Evolutionary conservation across 2,113 vertebrate genomes (phyloP).

Genomic region (Menura novaehollandiae): DNA sequence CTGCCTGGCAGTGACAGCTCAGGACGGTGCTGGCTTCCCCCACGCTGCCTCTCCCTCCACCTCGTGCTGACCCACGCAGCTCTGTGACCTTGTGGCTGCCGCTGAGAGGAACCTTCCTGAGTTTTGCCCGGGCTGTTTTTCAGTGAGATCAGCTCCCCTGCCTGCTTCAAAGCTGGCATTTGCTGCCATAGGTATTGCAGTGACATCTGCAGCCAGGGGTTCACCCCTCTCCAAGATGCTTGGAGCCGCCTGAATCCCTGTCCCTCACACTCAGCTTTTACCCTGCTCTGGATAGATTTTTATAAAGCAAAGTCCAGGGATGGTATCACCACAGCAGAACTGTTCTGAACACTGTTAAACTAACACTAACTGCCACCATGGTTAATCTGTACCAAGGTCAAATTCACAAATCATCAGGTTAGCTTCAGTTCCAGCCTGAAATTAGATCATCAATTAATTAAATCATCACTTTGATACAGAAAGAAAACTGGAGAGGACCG

Average conservation of each 20-base stretch:
- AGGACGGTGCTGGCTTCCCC: not conserved
- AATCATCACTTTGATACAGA: slow-evolving; percentile 20
- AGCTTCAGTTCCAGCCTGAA: slow-evolving; percentile 8
- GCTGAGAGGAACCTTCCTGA: not conserved
- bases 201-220: not conserved
- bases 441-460: slow-evolving; percentile 51
- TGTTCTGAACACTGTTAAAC: not conserved
- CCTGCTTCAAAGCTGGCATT: not conserved
- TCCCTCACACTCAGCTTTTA: not conserved
- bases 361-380: not conserved
- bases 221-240: not conserved
- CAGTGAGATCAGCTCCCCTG: not conserved
- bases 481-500: not conserved
- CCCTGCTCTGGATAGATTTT: not conserved
- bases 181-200: slow-evolving; percentile 12
- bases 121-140: not conserved
- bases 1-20: not conserved
- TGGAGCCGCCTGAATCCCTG: not conserved
- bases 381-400: slow-evolving; percentile 35
- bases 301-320: not conserved
- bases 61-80: not conserved
- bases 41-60: not conserved
- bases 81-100: not conserved
- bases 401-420: not conserved
- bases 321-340: not conserved